These are phyloP conservation scores for Baccha elongata DNA, from an alignment of 2,888 invertebrate genomes.

Conservation along the genomic window DNA sequence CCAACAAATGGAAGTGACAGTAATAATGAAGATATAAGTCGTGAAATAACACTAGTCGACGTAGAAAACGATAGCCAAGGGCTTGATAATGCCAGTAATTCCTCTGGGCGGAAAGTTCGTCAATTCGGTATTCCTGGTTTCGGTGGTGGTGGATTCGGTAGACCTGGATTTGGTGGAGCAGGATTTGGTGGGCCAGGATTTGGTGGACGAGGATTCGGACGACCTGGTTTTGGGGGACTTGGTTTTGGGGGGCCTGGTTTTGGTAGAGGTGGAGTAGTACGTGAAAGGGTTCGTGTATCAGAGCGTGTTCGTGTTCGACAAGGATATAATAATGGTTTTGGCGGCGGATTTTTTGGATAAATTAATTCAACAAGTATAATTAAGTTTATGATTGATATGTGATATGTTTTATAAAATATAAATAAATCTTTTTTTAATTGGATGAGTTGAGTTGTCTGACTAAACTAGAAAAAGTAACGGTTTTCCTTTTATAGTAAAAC, in stretches of 20 bases:
- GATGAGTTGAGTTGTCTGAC: too few relatives aligned
- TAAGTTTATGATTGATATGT: too few relatives aligned
- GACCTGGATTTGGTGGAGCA: slow-evolving; percentile 28
- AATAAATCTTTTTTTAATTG: too few relatives aligned
- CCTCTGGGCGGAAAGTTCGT: slow-evolving; percentile 40
- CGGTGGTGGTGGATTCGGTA: slow-evolving; percentile 30
- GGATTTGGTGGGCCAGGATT: slow-evolving; percentile 29
- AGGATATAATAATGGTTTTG: slow-evolving; percentile 24
- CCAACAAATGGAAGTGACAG: slow-evolving; percentile 11
- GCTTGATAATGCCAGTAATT: slow-evolving; percentile 28
- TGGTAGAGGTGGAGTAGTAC: slow-evolving; percentile 4
- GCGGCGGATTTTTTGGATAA: slow-evolving; percentile 37
- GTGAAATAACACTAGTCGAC: slow-evolving; percentile 9
- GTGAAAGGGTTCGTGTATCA: neutral
- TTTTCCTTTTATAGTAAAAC: too few relatives aligned
- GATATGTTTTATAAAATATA: too few relatives aligned
- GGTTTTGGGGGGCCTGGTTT: slow-evolving; percentile 16
- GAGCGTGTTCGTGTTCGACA: slow-evolving; percentile 19
- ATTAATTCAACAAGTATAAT: too few relatives aligned
- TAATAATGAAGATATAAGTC: neutral
- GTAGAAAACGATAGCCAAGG: slow-evolving; percentile 45
- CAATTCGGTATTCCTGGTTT: slow-evolving; percentile 51
- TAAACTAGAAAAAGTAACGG: too few relatives aligned
- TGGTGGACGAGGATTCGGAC: slow-evolving; percentile 28
- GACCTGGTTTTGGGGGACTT: slow-evolving; percentile 5